Evolutionary conservation across 2,113 vertebrate genomes (phyloP), one percentile per base, ranked within the genome.

Genomic region (Cyphomyrus plagiostoma): DNA sequence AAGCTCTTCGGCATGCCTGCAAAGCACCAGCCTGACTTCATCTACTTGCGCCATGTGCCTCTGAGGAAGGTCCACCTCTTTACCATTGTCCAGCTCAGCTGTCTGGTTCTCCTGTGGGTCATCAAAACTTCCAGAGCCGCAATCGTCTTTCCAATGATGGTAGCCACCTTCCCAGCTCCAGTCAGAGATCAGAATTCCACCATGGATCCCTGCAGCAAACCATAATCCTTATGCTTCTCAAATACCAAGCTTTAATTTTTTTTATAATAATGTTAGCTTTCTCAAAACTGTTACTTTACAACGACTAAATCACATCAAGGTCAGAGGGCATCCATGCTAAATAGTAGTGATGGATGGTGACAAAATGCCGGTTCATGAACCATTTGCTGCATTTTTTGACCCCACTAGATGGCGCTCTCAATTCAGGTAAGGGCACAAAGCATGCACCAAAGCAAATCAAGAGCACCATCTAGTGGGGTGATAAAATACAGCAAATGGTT

Each of bases 101-200:
- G 98, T 92, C 95, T 99, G 89, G 94, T 96, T 46, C 95, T 99
- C 85, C 96, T 99, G 83, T 99, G 98, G 98, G 94, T 99, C 95
- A 99, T 99, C 93, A 99, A 99, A 93, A 98, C 97, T 87, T 99
- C 98, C 70, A 96, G 94, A 94, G 97, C 97, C 53, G 98, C 98
- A 92, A 99, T 99, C 48, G 98, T 99, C 88, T 99, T 99, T 93
- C 98, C 98, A 89, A 99, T 99, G 98, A 99, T 99, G 98, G 98
- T 99, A 97, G 35, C 21, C 6, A 85, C 49, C 23, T 26, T 53
- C 30, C 45, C 50, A 53, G 23, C 35, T 30, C 50, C 74, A 80
- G 5, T 39, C 74, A 80, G 30, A 77, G 70, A 77, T 77, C 1
- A 39, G 30, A 80, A 80, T 80, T 19, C 74, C 35, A 39, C 35